Percentiles rank a stretch among this genome's conserved stretches.
Evolutionary conservation across 2,797 vertebrate genomes (phyloP).

Genomic region (Dryobates pubescens): DNA sequence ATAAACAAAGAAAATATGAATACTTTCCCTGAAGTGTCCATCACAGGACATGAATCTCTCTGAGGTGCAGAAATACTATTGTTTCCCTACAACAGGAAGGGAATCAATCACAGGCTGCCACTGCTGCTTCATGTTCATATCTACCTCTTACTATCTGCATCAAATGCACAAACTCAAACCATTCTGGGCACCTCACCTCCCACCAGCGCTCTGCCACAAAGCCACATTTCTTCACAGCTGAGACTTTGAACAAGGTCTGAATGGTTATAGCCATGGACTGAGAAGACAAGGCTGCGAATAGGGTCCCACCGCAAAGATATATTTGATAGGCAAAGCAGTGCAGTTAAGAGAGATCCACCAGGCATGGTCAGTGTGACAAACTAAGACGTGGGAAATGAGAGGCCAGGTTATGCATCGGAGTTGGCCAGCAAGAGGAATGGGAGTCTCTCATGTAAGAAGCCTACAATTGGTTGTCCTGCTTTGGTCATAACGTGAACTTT

Average conservation of each 20-base stretch:
- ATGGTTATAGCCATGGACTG: background rate
- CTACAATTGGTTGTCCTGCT: background rate
- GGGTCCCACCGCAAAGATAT: background rate
- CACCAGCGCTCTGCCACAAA: background rate
- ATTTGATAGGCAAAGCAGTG: fast-evolving
- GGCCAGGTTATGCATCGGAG: background rate
- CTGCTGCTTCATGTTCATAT: background rate
- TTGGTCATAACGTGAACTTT: background rate
- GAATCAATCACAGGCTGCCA: fast-evolving
- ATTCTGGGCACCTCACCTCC: background rate
- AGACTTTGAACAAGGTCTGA: too few relatives aligned
- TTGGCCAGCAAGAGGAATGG: background rate
- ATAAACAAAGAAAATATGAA: background rate
- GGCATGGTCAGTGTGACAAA: background rate
- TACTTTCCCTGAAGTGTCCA: background rate
- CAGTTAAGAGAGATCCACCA: background rate
- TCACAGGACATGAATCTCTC: background rate
- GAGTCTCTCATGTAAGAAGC: background rate
- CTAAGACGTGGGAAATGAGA: background rate
- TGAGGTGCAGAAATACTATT: background rate
- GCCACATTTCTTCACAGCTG: background rate
- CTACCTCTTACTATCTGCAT: fast-evolving
- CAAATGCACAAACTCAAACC: background rate
- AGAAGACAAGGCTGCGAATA: background rate
- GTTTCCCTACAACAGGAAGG: background rate